These are phyloP conservation scores for Notarius lentiginosus DNA, from an alignment of 2,113 vertebrate genomes.

Conservation along the genomic window DNA sequence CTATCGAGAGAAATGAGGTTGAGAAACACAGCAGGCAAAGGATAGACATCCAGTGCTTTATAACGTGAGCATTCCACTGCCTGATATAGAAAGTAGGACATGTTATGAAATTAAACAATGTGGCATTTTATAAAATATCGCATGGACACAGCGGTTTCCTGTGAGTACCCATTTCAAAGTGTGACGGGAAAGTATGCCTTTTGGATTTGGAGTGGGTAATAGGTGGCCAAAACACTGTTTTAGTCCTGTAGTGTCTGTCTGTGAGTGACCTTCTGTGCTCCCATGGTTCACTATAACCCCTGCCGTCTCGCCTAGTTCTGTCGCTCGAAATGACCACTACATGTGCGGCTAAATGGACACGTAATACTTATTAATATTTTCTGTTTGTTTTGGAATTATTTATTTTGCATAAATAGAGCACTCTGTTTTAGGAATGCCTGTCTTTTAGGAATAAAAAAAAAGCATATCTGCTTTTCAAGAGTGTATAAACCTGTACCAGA, in stretches of 20 bases:
- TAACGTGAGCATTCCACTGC: conserved; percentile 57
- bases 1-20: conserved; percentile 33
- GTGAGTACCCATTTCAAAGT: conserved; percentile 33
- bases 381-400: conserved; percentile 49
- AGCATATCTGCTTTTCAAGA: conserved; percentile 46
- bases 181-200: conserved; percentile 22
- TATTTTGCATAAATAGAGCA: conserved; percentile 59
- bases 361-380: conserved; percentile 43
- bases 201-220: conserved; percentile 36
- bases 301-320: conserved; percentile 45
- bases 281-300: conserved; percentile 50
- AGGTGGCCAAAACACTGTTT: conserved; percentile 51
- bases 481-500: conserved; percentile 24
- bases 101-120: conserved; percentile 14
- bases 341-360: conserved; percentile 46
- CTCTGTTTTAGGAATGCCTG: conserved; percentile 59
- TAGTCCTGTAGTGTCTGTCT: conserved; percentile 55
- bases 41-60: conserved; percentile 47
- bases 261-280: conserved; percentile 56
- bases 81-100: conserved; percentile 50
- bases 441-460: conserved; percentile 50
- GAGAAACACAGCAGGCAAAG: conserved; percentile 35
- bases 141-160: conserved; percentile 30
- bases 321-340: conserved; percentile 37
- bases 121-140: conserved; percentile 16